Base-by-base conservation (phyloP, 2,888 invertebrate species). In the Euplexia lucipara region DNA sequence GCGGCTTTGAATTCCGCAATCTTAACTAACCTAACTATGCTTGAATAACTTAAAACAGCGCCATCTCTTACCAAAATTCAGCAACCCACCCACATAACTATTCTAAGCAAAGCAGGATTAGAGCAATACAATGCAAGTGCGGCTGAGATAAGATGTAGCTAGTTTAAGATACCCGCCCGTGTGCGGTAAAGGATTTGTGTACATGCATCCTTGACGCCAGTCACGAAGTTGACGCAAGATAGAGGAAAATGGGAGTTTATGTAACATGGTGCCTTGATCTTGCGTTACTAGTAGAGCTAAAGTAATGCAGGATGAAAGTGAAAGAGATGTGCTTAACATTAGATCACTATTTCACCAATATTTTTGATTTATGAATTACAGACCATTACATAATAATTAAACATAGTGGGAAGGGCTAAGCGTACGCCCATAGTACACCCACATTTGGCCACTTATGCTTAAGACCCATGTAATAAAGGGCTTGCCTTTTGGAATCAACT, bases 151-250 rank as follows among this genome's bases (percentile, higher is more conserved):
- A 82, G 76, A 71, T 70, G 70, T 54, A 64, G 67, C 62, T 54
- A 75, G 78, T 75, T 78, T 70, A 76, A 81, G 83, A 83, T 82
- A 81, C 63, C 62, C 52, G 75, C 64, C 82, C 78, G 79, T 78
- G 81, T 78, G 76, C 39, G 60, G 66, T 69, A 74, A 75, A 77
- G 83, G 84, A 82, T 84, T 85, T 81, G 81, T 74, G 76, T 78
- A 75, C 70, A 57, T 68, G 78, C 70, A 75, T 70, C 48, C 73
- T 68, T 63, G 70, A 66, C 54, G 59, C 41, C 34, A 62, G 67
- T 34, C 59, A 58, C 34, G 53, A 35, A 30, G 42, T 22, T 61
- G 60, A 41, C 16, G 18, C 62, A 77, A 67, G 57, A 61, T 52
- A 65, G 0, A 35, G 18, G 69, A 63, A 45, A 48, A 37, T 41